Evolutionary conservation across 2,113 vertebrate species (phyloP).

Genomic region (Tragulus kanchil): DNA sequence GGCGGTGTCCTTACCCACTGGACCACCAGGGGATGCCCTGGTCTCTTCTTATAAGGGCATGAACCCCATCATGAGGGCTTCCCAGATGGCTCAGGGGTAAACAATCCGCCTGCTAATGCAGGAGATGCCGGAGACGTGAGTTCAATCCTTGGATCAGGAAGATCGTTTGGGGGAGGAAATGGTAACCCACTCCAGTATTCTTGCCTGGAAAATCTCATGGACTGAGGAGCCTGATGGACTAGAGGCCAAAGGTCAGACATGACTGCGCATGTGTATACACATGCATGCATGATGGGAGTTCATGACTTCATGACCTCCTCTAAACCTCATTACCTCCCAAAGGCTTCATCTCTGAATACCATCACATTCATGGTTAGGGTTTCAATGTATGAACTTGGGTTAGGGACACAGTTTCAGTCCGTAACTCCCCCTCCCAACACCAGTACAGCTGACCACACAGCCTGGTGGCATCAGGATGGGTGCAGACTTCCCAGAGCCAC

Average conservation of each 20-base stretch:
- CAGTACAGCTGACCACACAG: neutral
- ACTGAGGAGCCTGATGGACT: neutral
- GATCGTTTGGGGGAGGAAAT: neutral
- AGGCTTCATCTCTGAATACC: neutral
- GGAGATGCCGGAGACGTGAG: neutral
- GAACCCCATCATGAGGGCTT: neutral
- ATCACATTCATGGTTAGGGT: neutral
- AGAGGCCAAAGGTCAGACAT: neutral
- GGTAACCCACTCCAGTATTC: neutral
- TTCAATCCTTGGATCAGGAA: neutral
- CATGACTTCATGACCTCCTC: neutral
- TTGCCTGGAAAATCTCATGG: neutral
- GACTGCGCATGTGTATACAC: neutral
- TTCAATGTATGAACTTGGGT: neutral
- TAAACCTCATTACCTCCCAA: neutral
- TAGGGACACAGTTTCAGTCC: neutral
- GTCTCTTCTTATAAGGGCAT: neutral
- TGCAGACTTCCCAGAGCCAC: neutral
- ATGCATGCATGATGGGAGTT: neutral
- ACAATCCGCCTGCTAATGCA: neutral
- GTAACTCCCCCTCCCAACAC: neutral
- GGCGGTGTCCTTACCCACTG: no score
- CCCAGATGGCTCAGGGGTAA: neutral
- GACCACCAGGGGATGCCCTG: no score
- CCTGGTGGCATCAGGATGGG: neutral